phyloP scores from a whole-genome alignment of 2,113 vertebrate genomes.

The Vombatus ursinus region DNA sequence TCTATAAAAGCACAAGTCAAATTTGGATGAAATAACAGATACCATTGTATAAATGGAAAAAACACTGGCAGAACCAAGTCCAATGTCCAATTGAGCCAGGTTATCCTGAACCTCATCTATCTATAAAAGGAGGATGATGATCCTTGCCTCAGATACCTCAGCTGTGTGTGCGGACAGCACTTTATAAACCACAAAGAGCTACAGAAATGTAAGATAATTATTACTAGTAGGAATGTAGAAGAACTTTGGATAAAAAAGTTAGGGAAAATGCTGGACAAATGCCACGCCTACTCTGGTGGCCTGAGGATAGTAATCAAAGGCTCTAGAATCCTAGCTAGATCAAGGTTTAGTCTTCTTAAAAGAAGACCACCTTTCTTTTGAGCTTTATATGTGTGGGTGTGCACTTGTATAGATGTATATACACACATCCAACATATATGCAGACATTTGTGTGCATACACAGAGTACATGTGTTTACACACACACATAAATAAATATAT shows the following conservation, averaged over 20 bases:
- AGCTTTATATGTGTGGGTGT: background rate
- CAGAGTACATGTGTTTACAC: background rate
- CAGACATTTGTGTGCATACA: background rate
- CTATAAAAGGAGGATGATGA: background rate
- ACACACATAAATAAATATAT: background rate
- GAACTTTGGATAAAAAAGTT: background rate
- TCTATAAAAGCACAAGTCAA: background rate
- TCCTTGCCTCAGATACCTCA: background rate
- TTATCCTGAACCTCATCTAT: background rate
- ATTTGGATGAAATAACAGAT: background rate
- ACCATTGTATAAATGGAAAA: background rate
- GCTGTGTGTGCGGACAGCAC: background rate
- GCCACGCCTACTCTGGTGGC: background rate
- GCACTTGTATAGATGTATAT: too few species aligned
- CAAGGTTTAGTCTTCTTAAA: background rate
- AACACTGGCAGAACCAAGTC: background rate
- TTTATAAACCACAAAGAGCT: background rate
- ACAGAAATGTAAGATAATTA: background rate
- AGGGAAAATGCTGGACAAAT: background rate
- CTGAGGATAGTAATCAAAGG: background rate
- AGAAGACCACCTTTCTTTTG: background rate
- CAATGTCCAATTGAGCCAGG: background rate
- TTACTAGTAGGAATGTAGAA: background rate
- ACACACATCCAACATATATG: background rate
- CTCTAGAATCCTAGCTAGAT: background rate